Percentiles rank a stretch among this genome's conserved stretches.
phyloP scores from a whole-genome alignment of 2,888 invertebrate species.

The Endotricha flammealis region DNA sequence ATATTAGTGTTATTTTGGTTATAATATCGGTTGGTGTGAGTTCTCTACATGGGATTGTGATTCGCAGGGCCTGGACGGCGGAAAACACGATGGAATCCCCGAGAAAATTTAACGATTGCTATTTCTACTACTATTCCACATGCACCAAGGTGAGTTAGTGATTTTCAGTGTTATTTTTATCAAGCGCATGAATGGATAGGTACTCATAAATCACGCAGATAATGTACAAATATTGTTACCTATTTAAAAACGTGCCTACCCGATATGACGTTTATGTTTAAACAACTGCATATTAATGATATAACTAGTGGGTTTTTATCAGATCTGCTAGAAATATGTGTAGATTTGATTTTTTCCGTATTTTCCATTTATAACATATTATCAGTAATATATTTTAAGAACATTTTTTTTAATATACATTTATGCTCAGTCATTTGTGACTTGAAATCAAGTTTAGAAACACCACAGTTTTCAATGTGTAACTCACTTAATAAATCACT shows the following conservation, averaged over 20 bases:
- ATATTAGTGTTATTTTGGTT: conserved; percentile 19
- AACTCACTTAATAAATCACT: no score
- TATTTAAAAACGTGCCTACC: neutral
- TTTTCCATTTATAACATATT: no score
- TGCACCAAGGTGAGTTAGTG: conserved; percentile 85
- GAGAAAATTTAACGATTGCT: conserved; percentile 90
- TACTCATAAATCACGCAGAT: conserved; percentile 9
- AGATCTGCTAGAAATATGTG: no score
- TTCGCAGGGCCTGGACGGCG: conserved; percentile 61
- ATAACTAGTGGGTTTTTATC: neutral
- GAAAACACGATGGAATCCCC: conserved; percentile 81
- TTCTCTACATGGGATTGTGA: conserved; percentile 34
- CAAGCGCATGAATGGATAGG: conserved; percentile 7
- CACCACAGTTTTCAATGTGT: no score
- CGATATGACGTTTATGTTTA: neutral
- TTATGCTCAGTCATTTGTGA: no score
- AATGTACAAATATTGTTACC: conserved; percentile 8
- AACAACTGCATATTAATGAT: no score
- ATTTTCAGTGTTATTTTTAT: conserved; percentile 21
- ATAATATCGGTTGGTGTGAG: conserved; percentile 35
- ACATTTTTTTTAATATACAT: no score
- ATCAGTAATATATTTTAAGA: no score
- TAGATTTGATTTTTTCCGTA: no score
- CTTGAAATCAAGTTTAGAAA: no score
- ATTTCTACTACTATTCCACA: conserved; percentile 92